Evolutionary conservation across 2,888 invertebrate genomes (phyloP).

Genomic region (Amphiduros pacificus): DNA sequence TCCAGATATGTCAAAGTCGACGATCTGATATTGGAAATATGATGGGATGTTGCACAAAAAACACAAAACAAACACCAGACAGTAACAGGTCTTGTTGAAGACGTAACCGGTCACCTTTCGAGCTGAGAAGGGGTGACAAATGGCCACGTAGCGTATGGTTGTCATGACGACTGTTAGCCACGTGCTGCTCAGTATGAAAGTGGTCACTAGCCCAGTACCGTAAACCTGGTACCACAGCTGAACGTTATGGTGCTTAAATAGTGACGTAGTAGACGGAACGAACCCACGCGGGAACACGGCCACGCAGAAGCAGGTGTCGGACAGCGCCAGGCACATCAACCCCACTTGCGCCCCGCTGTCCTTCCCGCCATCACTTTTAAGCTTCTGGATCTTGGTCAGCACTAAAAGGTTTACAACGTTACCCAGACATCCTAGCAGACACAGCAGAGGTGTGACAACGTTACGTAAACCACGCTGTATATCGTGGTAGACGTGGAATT

Average conservation of each 20-base stretch:
- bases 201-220: conserved; percentile 18
- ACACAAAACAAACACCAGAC: conserved; percentile 10
- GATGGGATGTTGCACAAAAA: conserved; percentile 21
- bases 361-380: conserved; percentile 12
- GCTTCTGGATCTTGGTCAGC: conserved; percentile 12
- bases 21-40: conserved; percentile 20
- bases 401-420: conserved; percentile 22
- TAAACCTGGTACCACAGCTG: conserved; percentile 21
- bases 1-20: background rate
- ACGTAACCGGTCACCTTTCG: conserved; percentile 11
- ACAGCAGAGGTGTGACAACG: conserved; percentile 10
- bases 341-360: conserved; percentile 22
- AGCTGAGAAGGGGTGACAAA: conserved; percentile 24
- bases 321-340: conserved; percentile 19
- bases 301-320: conserved; percentile 25
- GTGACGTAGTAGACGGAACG: background rate
- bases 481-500: no score
- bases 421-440: conserved; percentile 20
- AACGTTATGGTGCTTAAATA: conserved; percentile 12
- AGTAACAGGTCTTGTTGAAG: background rate
- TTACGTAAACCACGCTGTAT: no score
- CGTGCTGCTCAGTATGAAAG: conserved; percentile 20
- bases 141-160: conserved; percentile 22
- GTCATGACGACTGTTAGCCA: conserved; percentile 27
- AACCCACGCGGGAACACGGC: conserved; percentile 14